Percentiles rank a stretch among this genome's conserved stretches.
These are phyloP conservation scores for Sylvia borin DNA, from an alignment of 2,797 vertebrate species.

Conservation along the genomic window DNA sequence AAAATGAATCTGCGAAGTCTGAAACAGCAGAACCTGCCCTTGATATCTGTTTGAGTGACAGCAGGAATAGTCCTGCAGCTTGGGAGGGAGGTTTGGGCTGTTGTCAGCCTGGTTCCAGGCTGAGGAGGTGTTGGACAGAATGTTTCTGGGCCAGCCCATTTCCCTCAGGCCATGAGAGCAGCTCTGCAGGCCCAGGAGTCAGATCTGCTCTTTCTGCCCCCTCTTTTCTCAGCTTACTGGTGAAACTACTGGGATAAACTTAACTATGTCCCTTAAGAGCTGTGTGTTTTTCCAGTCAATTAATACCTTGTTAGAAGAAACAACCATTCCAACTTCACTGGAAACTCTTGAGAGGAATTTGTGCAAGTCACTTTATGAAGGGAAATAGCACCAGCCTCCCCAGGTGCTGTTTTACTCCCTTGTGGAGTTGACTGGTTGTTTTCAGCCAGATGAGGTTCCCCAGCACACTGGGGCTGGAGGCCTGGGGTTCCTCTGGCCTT, in stretches of 20 bases:
- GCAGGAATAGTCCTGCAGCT: background rate
- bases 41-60: background rate
- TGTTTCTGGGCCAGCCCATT: accelerated
- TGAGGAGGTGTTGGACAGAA: background rate
- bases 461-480: background rate
- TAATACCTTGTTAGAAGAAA: background rate
- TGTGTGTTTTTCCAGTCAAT: accelerated
- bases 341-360: background rate
- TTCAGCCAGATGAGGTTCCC: background rate
- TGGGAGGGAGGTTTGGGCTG: background rate
- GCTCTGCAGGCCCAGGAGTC: background rate
- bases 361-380: background rate
- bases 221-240: background rate
- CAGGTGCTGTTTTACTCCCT: background rate
- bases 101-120: background rate
- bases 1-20: background rate
- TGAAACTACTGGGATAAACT: background rate
- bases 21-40: background rate
- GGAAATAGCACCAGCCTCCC: background rate
- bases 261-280: background rate
- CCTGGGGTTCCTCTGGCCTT: background rate
- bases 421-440: background rate
- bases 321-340: background rate
- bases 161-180: background rate
- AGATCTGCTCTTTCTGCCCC: background rate